Base-by-base conservation (phyloP, 2,797 vertebrate genomes). In the Sternotherus odoratus region DNA sequence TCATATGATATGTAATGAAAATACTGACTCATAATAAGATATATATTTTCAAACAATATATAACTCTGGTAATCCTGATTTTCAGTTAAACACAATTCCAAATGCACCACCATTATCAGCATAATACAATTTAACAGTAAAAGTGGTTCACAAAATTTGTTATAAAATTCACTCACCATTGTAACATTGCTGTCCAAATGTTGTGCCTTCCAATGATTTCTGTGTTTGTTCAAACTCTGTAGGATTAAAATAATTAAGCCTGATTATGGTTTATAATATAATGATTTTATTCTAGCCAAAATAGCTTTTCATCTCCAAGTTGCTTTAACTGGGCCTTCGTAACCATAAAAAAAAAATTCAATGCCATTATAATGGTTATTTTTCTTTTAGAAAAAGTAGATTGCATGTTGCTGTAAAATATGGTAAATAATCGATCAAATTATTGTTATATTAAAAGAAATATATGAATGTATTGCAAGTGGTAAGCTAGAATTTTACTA, bases 161-260 rank as follows among this genome's bases (percentile, higher is more conserved):
- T 85, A 95, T 0, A 12, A 86, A 77, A 92, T 88, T 28, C 88
- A 97, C 99, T 98, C 95, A 99, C 99, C 98, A 99, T 98, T 46
- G 97, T 94, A 66, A 99, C 99, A 7, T 99, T 99, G 96, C 98
- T 98, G 83, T 99, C 99, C 97, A 99, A 98, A 83, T 98, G 98
- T 50, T 99, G 99, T 87, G 97, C 98, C 94, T 97, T 98, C 99
- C 99, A 99, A 96, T 99, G 99, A 88, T 92, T 98, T 92, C 99
- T 98, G 96, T 99, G 98, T 95, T 98, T 99, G 96, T 98, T 98
- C 93, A 99, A 98, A 95, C 98, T 99, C 99, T 99, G 96, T 77
- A 97, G 94, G 77, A 96, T 97, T 77, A 95, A 96, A 97, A 93
- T 8, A 90, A 95, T 69, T 80, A 49, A 91, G 4, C 16, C 51